Evolutionary conservation across 2,888 invertebrate genomes (phyloP), one percentile per base, ranked within the genome.

Genomic region (Lepidocyrtoides sp.): DNA sequence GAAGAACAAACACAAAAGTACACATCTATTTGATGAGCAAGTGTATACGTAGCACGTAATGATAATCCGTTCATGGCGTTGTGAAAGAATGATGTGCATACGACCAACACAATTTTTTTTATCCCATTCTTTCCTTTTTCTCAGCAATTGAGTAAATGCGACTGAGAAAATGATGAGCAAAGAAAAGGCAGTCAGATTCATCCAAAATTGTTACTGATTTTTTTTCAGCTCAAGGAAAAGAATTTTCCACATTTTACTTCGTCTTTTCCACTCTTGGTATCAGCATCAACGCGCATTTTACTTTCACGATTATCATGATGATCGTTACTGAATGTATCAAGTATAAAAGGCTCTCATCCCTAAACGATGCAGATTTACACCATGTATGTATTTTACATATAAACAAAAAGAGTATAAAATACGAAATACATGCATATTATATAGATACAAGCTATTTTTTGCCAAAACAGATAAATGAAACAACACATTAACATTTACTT

Each of bases 271-370:
- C 4, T 23, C 29, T 17, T 54, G 36, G 20, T 48, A 75, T 26
- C 14, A 69, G 8, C 69, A 41, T 36, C 41, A 69, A 26, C 41
- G 10, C 32, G 66, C 29, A 36, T 66, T 66, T 66, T 66, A 32
- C 66, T 66, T 66, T 69, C 69, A 69, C 41, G 69, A 69, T 69
- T 17, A 69, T 41, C 69, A 66, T 66, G 14, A 48, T 75, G 44
- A 75, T 75, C 72, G 14, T 75, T 44, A 75, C 44, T 14, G 44
- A 44, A 14, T 44, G 26, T 23, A 23, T 14, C 48, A 12, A 75
- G 29, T 14, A 48, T 14, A n/a, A 44, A 75, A 23, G 41, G 69
- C 69, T 23, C 41, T 69, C 41, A 20, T 23, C 44, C 48, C 26
- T 44, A 44, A 44, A 14, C 20, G 72, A 48, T 48, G 26, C 8